A percentile compares a stretch with the other conserved stretches of the same genome.
These are phyloP conservation scores for Vulpes vulpes DNA, from an alignment of 2,113 vertebrate genomes.

Conservation along the genomic window DNA sequence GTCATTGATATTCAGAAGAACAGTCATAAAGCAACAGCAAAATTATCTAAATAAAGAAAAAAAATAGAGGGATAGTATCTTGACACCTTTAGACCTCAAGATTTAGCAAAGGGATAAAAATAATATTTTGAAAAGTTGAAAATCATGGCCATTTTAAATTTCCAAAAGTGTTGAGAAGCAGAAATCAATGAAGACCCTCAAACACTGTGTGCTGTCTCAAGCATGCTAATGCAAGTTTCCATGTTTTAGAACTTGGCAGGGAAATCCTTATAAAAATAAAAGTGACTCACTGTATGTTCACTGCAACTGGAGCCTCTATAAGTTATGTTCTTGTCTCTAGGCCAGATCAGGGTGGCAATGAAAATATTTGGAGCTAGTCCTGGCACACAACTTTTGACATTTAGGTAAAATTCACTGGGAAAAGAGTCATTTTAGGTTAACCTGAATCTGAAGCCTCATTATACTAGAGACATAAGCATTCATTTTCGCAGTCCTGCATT, in stretches of 20 bases:
- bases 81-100: background rate
- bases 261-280: slow-evolving; percentile 81
- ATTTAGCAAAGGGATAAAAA: background rate
- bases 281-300: slow-evolving; percentile 72
- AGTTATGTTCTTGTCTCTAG: slow-evolving; percentile 82
- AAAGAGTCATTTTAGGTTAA: slow-evolving; percentile 80
- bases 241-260: slow-evolving; percentile 83
- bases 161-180: background rate
- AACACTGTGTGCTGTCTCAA: slow-evolving; percentile 40
- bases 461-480: slow-evolving; percentile 75
- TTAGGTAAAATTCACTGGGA: slow-evolving; percentile 77
- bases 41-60: background rate
- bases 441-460: slow-evolving; percentile 77
- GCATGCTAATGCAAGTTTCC: slow-evolving; percentile 66
- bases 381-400: slow-evolving; percentile 78
- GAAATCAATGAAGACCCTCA: background rate
- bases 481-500: background rate
- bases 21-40: background rate
- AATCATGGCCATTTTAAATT: slow-evolving; percentile 25
- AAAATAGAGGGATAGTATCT: background rate
- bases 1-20: background rate
- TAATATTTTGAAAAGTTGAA: background rate
- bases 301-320: slow-evolving; percentile 73
- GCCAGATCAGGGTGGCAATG: slow-evolving; percentile 82
- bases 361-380: slow-evolving; percentile 80